Base-by-base conservation (phyloP, 1,140 invertebrate species). In the Lethrus apterus region DNA sequence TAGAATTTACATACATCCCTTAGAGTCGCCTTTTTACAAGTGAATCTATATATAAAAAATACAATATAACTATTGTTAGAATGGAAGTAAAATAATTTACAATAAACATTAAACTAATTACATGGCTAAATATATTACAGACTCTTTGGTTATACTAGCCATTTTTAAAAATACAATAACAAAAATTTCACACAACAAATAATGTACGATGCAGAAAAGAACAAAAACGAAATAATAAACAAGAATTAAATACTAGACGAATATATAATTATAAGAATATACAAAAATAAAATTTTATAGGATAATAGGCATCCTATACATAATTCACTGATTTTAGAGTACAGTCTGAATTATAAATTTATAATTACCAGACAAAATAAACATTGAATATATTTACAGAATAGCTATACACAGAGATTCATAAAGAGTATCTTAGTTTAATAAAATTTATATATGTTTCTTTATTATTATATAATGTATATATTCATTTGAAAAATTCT, bases 81-180 rank as follows among this genome's bases (percentile, higher is more conserved):
- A 15, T 41, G 51, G 51, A 55, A 58, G 50, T 49, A 47, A 54
- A 57, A 47, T 14, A 10, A 26, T 33, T 8, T 42, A 43, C 24
- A 30, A 38, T 46, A 20, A 29, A 46, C 20, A n/a, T 20, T 38
- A 29, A 46, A 36, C 34, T 30, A 38, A 46, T 36, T 46, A 38
- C 21, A 43, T 44, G 52, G 54, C 53, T 55, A 57, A 57, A 57
- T 64, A 62, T 64, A 56, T 57, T 64, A 64, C 60, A 64, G 40
- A 47, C 43, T 62, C 62, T 64, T 64, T 64, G 62, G 62, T 62
- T 58, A 60, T 57, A 62, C 62, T 38, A 46, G 44, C 44, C 44
- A 46, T 46, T 23, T 42, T 29, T 10, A 24, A 14, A 14, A 46
- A 38, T 30, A 46, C 20, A 17, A 46, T 19, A 45, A 45, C 32